Conservation (phyloP, 2,113 vertebrate genomes). For the Pogona vitticeps region DNA sequence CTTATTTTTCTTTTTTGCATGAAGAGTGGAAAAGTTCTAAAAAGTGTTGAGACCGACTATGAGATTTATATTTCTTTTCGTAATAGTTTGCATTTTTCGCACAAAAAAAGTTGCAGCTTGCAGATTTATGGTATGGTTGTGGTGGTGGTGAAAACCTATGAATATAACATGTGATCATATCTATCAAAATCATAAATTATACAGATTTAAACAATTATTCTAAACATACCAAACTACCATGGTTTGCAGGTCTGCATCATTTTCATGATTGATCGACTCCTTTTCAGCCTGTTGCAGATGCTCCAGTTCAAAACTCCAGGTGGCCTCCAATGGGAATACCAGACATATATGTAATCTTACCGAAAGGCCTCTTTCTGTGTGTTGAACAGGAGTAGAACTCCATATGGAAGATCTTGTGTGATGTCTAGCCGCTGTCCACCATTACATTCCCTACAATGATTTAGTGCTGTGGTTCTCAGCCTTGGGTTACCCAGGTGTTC, state of each 20-base stretch:
- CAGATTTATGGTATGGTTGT: too few relatives aligned
- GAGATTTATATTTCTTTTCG: slow-evolving; percentile 28
- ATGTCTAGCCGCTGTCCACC: background rate
- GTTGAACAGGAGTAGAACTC: background rate
- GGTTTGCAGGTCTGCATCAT: background rate
- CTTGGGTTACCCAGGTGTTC: too few relatives aligned
- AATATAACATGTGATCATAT: too few relatives aligned
- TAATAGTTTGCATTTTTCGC: slow-evolving; percentile 9
- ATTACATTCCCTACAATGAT: background rate
- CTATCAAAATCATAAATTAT: too few relatives aligned
- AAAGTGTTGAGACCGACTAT: slow-evolving; percentile 51
- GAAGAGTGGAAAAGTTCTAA: slow-evolving; percentile 69
- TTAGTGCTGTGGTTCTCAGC: too few relatives aligned
- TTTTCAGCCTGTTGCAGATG: background rate
- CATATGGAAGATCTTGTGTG: background rate
- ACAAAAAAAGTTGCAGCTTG: background rate
- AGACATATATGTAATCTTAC: background rate
- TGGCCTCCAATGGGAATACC: background rate
- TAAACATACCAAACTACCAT: background rate
- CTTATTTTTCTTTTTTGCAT: slow-evolving; percentile 75
- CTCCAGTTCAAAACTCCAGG: background rate
- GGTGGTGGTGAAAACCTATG: background rate
- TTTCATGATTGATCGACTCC: background rate
- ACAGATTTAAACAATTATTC: background rate
- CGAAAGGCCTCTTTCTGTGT: background rate